phyloP scores from a whole-genome alignment of 2,797 vertebrate species.

The Zalophus californianus region DNA sequence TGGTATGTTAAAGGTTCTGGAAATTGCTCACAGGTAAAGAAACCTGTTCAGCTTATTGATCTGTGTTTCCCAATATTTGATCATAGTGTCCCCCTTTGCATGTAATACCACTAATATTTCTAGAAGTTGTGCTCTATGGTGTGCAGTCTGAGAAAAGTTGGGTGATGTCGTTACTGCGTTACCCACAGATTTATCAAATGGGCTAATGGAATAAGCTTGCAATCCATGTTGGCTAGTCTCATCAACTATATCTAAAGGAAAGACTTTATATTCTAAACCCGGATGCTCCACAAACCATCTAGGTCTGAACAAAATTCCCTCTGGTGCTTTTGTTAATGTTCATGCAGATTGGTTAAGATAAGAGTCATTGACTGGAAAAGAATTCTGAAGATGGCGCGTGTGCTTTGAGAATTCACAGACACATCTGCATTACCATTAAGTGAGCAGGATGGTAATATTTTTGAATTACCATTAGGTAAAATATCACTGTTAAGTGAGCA shows the following conservation, averaged over 20 bases:
- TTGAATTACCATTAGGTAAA: not conserved
- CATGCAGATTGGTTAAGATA: constrained; percentile 44
- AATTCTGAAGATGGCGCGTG: not conserved
- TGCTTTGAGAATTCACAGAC: constrained; percentile 4
- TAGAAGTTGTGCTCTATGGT: not conserved
- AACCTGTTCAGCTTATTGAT: not conserved
- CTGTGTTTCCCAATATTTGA: not conserved
- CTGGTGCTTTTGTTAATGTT: constrained; percentile 37
- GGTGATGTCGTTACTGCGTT: not conserved
- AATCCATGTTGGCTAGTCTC: not conserved
- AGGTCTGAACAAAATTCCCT: constrained; percentile 1
- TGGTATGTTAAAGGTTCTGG: not conserved
- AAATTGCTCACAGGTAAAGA: not conserved
- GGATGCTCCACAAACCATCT: not conserved
- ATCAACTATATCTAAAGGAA: not conserved
- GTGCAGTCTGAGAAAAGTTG: not conserved
- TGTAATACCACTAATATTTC: not conserved
- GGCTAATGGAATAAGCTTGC: not conserved
- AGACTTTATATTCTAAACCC: not conserved
- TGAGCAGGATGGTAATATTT: not conserved
- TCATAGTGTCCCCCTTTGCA: not conserved
- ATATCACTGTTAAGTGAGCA: not conserved
- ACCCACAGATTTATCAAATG: not conserved
- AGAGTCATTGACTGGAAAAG: constrained; percentile 53
- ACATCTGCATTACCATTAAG: not conserved